A percentile compares a stretch with the other conserved stretches of the same genome.
Evolutionary conservation across 2,888 invertebrate genomes (phyloP).

Genomic region (Panopea generosa): DNA sequence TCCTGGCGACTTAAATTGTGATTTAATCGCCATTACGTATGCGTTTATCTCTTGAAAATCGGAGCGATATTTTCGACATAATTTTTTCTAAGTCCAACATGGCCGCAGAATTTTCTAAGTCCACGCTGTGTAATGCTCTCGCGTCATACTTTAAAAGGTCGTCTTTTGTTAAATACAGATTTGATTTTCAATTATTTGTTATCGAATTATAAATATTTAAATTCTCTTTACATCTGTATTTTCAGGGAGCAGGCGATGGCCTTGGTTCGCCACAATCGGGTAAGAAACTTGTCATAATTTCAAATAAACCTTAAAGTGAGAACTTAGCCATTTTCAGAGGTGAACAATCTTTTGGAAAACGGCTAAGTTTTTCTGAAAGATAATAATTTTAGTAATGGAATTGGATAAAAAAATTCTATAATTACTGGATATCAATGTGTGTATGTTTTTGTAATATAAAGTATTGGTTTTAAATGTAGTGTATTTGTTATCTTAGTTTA

Average conservation of each 20-base stretch:
- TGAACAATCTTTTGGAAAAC: neutral
- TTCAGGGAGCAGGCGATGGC: slow-evolving; percentile 54
- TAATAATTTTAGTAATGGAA: neutral
- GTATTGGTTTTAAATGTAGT: too few relatives aligned
- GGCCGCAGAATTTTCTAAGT: slow-evolving; percentile 82
- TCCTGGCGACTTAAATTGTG: slow-evolving; percentile 17
- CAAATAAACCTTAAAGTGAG: slow-evolving; percentile 13
- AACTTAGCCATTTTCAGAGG: slow-evolving; percentile 27
- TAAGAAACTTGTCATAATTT: slow-evolving; percentile 48
- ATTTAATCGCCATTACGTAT: neutral
- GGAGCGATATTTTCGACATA: slow-evolving; percentile 39
- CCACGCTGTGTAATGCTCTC: slow-evolving; percentile 53
- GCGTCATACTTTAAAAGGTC: slow-evolving; percentile 3
- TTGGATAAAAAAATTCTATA: too few relatives aligned
- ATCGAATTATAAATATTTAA: neutral
- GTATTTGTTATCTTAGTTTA: too few relatives aligned
- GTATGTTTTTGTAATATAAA: too few relatives aligned
- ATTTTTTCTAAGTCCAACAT: slow-evolving; percentile 79
- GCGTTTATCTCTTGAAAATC: slow-evolving; percentile 43
- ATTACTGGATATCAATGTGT: too few relatives aligned
- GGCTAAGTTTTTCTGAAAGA: neutral
- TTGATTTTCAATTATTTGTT: neutral
- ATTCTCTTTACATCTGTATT: slow-evolving; percentile 8
- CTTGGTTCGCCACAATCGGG: slow-evolving; percentile 52
- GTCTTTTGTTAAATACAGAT: neutral